Conservation (phyloP, 2,113 vertebrate species). For the Psittacula cyanocephala region DNA sequence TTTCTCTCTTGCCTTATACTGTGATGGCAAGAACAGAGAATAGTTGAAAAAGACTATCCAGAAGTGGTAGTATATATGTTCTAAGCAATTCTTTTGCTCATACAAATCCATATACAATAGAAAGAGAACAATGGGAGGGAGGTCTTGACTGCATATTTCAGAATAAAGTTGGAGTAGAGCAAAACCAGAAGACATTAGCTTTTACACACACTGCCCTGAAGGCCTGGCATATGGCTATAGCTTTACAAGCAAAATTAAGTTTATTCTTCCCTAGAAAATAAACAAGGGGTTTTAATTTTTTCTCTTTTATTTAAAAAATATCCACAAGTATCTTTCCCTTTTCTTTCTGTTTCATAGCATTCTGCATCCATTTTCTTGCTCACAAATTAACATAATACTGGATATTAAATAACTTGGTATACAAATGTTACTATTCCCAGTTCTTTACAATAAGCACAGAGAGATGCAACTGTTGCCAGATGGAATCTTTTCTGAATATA, state of each 20-base stretch:
- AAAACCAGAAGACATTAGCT: constrained; percentile 40
- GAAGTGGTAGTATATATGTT: not conserved
- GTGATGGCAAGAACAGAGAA: not conserved
- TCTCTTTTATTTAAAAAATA: not conserved
- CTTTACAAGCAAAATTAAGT: constrained; percentile 33
- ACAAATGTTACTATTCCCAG: not conserved
- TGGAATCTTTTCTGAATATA: not conserved
- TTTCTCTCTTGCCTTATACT: not conserved
- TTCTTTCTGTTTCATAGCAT: not conserved
- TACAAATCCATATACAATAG: not conserved
- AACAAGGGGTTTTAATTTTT: not conserved
- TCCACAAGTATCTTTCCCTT: not conserved
- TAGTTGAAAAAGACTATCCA: not conserved
- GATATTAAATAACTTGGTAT: not conserved
- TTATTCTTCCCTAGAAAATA: constrained; percentile 50
- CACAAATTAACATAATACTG: not conserved
- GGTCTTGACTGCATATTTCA: constrained; percentile 17
- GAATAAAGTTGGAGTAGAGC: constrained; percentile 12
- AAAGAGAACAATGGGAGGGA: constrained; percentile 34
- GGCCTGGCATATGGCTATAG: constrained; percentile 13
- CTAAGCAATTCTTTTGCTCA: not conserved
- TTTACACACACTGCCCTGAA: constrained; percentile 32
- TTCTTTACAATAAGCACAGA: not conserved
- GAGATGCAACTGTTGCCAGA: constrained; percentile 2
- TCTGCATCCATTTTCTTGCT: not conserved